These are phyloP conservation scores for Helicolenus hilgendorfi DNA, from an alignment of 2,797 vertebrate genomes.

Conservation along the genomic window DNA sequence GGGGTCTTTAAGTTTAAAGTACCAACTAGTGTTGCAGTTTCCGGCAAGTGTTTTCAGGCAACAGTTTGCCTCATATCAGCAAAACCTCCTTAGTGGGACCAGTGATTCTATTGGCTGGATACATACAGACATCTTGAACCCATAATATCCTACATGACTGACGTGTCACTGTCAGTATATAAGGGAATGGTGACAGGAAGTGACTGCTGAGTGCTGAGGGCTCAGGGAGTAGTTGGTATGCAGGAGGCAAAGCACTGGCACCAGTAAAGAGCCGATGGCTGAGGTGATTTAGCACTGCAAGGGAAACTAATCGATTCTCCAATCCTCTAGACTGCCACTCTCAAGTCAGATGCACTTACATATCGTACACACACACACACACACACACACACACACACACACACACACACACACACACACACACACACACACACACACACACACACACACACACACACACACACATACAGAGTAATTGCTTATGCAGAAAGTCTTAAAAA, in stretches of 20 bases:
- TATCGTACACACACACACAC: conserved; percentile 18
- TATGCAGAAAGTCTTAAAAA: conserved; percentile 1
- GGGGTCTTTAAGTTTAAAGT: conserved; percentile 66
- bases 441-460: neutral
- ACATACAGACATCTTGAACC: conserved; percentile 9
- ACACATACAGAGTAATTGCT: neutral
- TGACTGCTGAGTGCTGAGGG: conserved; percentile 27
- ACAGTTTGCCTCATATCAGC: conserved; percentile 16
- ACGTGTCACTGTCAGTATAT: conserved; percentile 12
- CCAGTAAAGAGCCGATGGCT: conserved; percentile 50
- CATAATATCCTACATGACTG: conserved; percentile 9
- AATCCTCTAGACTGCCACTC: conserved; percentile 68
- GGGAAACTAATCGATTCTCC: conserved; percentile 74
- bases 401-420: neutral
- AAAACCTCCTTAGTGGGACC: conserved; percentile 11
- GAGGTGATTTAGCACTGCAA: conserved; percentile 69
- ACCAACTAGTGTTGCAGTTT: conserved; percentile 37
- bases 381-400: conserved; percentile 1
- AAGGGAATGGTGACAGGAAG: conserved; percentile 39
- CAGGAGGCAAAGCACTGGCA: conserved; percentile 58
- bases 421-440: neutral
- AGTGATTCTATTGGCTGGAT: conserved; percentile 15
- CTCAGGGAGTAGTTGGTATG: conserved; percentile 61
- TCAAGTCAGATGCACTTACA: conserved; percentile 62
- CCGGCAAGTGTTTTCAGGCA: conserved; percentile 43